Conservation (phyloP, 2,888 invertebrate species). For the Limenitis arthemis region DNA sequence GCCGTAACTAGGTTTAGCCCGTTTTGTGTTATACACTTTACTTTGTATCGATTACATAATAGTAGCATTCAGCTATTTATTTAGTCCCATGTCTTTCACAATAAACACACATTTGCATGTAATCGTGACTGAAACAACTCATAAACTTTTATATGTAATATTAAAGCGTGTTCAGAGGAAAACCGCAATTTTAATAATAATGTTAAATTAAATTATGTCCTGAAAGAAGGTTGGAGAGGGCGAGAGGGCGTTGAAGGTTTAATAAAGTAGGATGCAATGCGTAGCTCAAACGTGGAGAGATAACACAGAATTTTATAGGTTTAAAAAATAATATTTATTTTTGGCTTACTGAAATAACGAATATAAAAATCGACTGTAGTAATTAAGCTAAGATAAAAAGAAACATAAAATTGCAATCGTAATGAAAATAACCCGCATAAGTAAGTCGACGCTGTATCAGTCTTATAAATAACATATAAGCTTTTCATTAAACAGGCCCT, state of each 20-base stretch:
- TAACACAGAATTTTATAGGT: conserved; percentile 13
- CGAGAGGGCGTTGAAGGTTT: conserved; percentile 16
- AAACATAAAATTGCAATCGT: no score
- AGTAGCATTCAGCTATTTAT: background rate
- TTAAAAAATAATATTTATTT: background rate
- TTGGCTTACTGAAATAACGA: no score
- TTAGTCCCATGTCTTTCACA: background rate
- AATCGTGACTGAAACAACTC: conserved; percentile 25
- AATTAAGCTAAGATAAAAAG: no score
- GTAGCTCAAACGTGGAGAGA: conserved; percentile 26
- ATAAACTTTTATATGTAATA: conserved; percentile 3
- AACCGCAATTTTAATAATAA: background rate
- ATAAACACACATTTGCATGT: conserved; percentile 15
- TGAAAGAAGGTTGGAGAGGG: background rate
- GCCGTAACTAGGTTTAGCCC: no score
- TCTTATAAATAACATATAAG: background rate
- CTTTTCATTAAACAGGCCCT: background rate
- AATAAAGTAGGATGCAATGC: conserved; percentile 15
- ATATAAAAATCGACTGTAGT: no score
- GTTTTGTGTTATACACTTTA: no score
- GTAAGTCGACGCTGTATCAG: no score
- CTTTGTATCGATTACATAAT: no score
- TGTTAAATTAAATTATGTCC: background rate
- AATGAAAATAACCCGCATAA: no score
- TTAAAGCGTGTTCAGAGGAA: background rate